Conservation (phyloP, 2,797 vertebrate genomes). For the Phylloscopus collybita region DNA sequence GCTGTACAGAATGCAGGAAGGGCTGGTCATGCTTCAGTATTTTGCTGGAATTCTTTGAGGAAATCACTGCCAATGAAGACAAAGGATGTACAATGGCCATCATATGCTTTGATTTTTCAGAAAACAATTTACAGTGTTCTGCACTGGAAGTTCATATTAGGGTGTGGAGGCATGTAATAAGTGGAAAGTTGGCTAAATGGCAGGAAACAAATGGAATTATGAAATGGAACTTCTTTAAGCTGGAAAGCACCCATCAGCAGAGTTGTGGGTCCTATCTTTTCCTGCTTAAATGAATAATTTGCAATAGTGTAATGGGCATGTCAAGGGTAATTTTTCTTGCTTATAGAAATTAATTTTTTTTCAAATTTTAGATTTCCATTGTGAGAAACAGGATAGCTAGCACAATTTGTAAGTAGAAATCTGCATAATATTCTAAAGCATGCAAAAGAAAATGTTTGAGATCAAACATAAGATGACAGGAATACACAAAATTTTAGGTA, state of each 20-base stretch:
- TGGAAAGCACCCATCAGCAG: slow-evolving; percentile 47
- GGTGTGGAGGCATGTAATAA: slow-evolving; percentile 50
- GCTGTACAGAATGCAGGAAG: slow-evolving; percentile 50
- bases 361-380: neutral
- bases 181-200: slow-evolving; percentile 69
- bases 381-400: neutral
- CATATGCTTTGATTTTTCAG: slow-evolving; percentile 65
- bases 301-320: neutral
- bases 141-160: slow-evolving; percentile 66
- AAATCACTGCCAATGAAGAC: slow-evolving; percentile 56
- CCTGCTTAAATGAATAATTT: slow-evolving; percentile 62
- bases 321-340: slow-evolving; percentile 25
- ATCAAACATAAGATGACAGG: neutral
- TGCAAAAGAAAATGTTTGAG: neutral
- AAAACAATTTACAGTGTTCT: slow-evolving; percentile 49
- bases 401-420: neutral
- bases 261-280: slow-evolving; percentile 16
- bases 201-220: slow-evolving; percentile 69
- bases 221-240: slow-evolving; percentile 45
- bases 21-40: slow-evolving; percentile 41
- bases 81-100: slow-evolving; percentile 43
- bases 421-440: neutral
- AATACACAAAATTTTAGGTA: neutral
- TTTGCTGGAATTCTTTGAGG: slow-evolving; percentile 64
- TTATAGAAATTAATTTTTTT: slow-evolving; percentile 2